Evolutionary conservation across 2,113 vertebrate species (phyloP).

Genomic region (Riparia riparia): DNA sequence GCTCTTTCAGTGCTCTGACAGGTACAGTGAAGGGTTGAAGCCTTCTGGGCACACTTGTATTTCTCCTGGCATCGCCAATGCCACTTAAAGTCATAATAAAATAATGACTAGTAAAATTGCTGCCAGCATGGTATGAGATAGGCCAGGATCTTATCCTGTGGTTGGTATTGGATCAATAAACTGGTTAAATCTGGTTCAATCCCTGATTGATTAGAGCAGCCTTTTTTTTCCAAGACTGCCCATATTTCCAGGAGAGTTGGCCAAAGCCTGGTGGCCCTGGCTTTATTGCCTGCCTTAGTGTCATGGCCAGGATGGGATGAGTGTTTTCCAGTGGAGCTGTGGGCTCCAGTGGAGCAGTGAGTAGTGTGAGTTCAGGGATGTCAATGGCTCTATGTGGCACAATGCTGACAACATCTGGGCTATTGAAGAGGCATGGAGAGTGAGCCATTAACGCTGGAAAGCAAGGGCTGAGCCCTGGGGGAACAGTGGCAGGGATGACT

Average conservation of each 20-base stretch:
- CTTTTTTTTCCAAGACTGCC: not conserved
- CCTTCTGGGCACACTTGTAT: not conserved
- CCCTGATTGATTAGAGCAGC: not conserved
- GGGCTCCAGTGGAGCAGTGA: not conserved
- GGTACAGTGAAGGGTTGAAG: not conserved
- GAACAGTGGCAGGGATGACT: not conserved
- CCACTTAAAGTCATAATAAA: not conserved
- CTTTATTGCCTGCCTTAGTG: not conserved
- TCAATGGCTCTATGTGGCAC: not conserved
- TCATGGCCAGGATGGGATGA: accelerated
- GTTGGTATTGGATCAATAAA: not conserved
- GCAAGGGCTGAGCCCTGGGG: not conserved
- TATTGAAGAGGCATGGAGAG: not conserved
- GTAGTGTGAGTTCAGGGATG: not conserved
- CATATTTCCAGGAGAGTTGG: not conserved
- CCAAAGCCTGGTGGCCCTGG: not conserved
- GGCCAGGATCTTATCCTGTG: not conserved
- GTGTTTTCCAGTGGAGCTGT: not conserved
- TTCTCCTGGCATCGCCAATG: not conserved
- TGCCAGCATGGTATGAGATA: not conserved
- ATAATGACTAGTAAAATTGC: not conserved
- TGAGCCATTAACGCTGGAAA: not conserved
- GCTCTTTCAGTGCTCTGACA: not conserved
- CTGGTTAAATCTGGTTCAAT: not conserved
- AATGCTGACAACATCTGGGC: not conserved